A percentile compares a stretch with the other conserved stretches of the same genome.
Conservation (phyloP, 2,113 vertebrate genomes). For the Chinchilla lanigera region DNA sequence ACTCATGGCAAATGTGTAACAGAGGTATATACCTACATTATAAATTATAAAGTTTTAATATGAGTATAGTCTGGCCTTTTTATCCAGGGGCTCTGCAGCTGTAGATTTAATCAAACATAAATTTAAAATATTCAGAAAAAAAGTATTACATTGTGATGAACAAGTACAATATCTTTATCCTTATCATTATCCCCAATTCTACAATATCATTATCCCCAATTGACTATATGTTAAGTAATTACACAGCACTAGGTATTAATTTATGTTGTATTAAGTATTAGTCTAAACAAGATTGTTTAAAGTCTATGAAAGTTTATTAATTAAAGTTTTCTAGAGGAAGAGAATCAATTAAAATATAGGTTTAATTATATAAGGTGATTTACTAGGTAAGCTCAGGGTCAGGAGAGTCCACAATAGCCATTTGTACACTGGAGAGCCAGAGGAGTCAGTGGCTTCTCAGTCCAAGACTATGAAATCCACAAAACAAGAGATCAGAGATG, state of each 20-base stretch:
- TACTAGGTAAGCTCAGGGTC: not conserved
- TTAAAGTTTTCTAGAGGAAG: not conserved
- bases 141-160: not conserved
- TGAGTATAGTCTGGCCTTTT: not conserved
- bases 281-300: not conserved
- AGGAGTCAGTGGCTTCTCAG: not conserved
- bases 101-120: not conserved
- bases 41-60: conserved; percentile 1
- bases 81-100: no score
- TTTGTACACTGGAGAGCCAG: not conserved
- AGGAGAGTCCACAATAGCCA: not conserved
- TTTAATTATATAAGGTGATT: not conserved
- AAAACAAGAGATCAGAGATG: not conserved
- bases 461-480: not conserved
- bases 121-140: not conserved
- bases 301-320: not conserved
- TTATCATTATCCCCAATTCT: not conserved
- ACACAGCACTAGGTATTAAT: not conserved
- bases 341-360: not conserved
- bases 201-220: no score
- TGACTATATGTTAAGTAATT: no score
- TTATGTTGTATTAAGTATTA: not conserved
- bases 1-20: not conserved
- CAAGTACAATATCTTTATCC: not conserved
- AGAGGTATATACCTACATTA: not conserved